Conservation (phyloP, 2,888 invertebrate genomes). For the Drosophila maculinotata region DNA sequence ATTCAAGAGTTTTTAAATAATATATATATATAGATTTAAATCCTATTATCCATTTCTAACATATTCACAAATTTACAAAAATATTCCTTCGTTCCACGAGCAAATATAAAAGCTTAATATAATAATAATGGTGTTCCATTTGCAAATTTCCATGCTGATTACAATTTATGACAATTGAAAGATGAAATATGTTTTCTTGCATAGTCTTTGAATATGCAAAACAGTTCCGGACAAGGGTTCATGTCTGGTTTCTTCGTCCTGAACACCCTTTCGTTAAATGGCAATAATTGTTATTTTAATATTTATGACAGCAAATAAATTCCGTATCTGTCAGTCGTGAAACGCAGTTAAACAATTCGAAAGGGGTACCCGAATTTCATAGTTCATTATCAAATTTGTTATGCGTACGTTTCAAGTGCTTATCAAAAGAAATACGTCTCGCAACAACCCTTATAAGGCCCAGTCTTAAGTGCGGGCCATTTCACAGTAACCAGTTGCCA, state of each 20-base stretch:
- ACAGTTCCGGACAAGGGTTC: slow-evolving; percentile 28
- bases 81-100: too few relatives aligned
- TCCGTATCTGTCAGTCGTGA: slow-evolving; percentile 54
- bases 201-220: slow-evolving; percentile 59
- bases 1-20: too few relatives aligned
- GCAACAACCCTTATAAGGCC: slow-evolving; percentile 56
- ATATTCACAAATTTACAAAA: too few relatives aligned
- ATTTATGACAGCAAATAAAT: slow-evolving; percentile 80
- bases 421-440: slow-evolving; percentile 11
- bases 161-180: slow-evolving; percentile 53
- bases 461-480: slow-evolving; percentile 38
- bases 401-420: slow-evolving; percentile 76
- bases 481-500: slow-evolving; percentile 21
- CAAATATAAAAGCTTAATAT: too few relatives aligned
- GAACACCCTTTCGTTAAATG: slow-evolving; percentile 53
- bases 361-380: slow-evolving; percentile 64
- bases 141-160: slow-evolving; percentile 30
- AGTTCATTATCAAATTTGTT: slow-evolving; percentile 83
- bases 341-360: slow-evolving; percentile 26
- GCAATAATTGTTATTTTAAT: slow-evolving; percentile 80
- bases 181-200: slow-evolving; percentile 58
- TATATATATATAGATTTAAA: too few relatives aligned
- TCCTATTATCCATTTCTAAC: too few relatives aligned
- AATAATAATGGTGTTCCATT: slow-evolving; percentile 5
- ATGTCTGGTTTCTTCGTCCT: slow-evolving; percentile 3